These are phyloP conservation scores for Drosophila tsacasi DNA, from an alignment of 1,140 invertebrate species.

Conservation along the genomic window DNA sequence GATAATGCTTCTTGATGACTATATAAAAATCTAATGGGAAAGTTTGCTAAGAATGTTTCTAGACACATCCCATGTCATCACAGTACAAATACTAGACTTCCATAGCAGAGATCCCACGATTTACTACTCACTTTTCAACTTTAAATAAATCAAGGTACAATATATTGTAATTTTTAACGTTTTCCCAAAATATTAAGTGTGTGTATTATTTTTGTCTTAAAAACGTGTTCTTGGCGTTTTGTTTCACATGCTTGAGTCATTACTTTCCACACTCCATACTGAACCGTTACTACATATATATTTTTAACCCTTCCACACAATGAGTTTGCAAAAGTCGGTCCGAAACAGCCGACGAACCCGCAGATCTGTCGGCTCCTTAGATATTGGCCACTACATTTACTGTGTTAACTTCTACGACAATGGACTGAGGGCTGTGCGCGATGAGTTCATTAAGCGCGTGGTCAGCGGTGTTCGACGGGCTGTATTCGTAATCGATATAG, in stretches of 20 bases:
- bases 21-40: no score
- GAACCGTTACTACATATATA: slow-evolving; percentile 16
- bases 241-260: slow-evolving; percentile 15
- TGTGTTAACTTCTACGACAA: slow-evolving; percentile 71
- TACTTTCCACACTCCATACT: slow-evolving; percentile 11
- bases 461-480: slow-evolving; percentile 46
- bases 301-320: slow-evolving; percentile 11
- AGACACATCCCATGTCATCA: no score
- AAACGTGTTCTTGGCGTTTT: slow-evolving; percentile 18
- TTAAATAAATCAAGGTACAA: neutral
- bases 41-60: no score
- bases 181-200: neutral
- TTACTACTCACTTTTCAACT: neutral
- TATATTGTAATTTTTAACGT: neutral
- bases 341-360: slow-evolving; percentile 9
- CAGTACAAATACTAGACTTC: no score
- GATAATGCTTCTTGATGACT: neutral
- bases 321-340: slow-evolving; percentile 22
- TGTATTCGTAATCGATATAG: slow-evolving; percentile 65
- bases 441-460: slow-evolving; percentile 60
- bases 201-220: neutral
- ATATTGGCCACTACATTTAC: slow-evolving; percentile 35
- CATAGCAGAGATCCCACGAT: no score
- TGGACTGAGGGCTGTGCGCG: slow-evolving; percentile 54
- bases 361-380: neutral